Evolutionary conservation across 2,113 vertebrate species (phyloP).

Genomic region (Laterallus jamaicensis): DNA sequence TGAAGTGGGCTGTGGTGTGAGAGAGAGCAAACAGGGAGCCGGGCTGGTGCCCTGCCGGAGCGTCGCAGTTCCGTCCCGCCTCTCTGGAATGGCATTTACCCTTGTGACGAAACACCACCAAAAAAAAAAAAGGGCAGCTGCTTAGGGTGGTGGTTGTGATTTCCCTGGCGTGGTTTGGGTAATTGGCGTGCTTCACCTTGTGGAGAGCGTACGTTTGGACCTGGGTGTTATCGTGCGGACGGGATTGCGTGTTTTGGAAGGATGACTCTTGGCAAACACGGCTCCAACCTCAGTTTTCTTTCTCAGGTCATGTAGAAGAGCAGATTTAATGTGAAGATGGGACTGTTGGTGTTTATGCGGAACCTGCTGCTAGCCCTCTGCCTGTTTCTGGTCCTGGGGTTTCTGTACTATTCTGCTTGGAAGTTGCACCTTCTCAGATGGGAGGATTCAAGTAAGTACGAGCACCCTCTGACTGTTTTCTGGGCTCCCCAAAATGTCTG

Average conservation of each 20-base stretch:
- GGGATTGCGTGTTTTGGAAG: background rate
- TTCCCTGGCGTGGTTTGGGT: background rate
- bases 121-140: background rate
- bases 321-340: slow-evolving; percentile 89
- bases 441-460: slow-evolving; percentile 94
- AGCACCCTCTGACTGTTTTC: background rate
- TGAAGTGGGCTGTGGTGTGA: background rate
- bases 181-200: background rate
- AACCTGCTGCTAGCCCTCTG: slow-evolving; percentile 95
- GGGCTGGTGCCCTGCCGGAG: background rate
- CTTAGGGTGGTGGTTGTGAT: rapidly evolving
- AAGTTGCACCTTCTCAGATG: slow-evolving; percentile 91
- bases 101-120: no score
- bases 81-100: background rate
- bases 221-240: rapidly evolving
- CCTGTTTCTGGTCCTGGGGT: slow-evolving; percentile 93
- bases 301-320: slow-evolving; percentile 83
- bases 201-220: background rate
- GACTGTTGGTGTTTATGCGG: slow-evolving; percentile 90
- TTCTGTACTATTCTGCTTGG: slow-evolving; percentile 94
- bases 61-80: background rate
- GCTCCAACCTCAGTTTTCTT: background rate
- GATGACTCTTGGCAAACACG: background rate
- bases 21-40: background rate
- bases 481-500: background rate